Evolutionary conservation across 2,797 vertebrate species (phyloP).

Genomic region (Falco biarmicus): DNA sequence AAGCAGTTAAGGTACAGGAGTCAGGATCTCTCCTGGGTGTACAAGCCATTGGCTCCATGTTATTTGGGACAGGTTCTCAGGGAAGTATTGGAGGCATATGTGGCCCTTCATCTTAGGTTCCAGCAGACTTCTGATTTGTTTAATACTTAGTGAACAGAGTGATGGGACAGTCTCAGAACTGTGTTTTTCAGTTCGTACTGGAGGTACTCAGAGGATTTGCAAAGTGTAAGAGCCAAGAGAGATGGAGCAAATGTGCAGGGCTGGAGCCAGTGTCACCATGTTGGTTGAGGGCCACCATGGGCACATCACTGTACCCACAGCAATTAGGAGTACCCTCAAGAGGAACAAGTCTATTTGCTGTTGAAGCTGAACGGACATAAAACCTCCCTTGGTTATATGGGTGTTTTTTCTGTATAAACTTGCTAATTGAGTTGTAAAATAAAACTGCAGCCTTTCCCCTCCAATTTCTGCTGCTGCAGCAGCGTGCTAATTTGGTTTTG

Average conservation of each 20-base stretch:
- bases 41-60: neutral
- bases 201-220: neutral
- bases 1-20: neutral
- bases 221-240: neutral
- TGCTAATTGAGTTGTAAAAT: constrained; percentile 72
- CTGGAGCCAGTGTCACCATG: neutral
- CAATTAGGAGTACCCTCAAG: neutral
- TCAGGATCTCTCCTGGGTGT: neutral
- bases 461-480: constrained; percentile 69
- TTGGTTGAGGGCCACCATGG: neutral
- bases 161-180: neutral
- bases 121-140: neutral
- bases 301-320: neutral
- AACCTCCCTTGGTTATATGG: constrained; percentile 18
- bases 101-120: neutral
- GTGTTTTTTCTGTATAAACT: constrained; percentile 59
- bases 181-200: neutral
- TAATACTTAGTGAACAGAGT: neutral
- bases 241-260: neutral
- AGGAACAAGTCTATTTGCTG: constrained; percentile 1
- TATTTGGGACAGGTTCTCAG: neutral
- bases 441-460: constrained; percentile 59
- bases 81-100: neutral
- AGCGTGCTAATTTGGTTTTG: constrained; percentile 66
- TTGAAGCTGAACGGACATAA: neutral